Base-by-base conservation (phyloP, 2,113 vertebrate species). In the Cyprinodon brontotheroides region DNA sequence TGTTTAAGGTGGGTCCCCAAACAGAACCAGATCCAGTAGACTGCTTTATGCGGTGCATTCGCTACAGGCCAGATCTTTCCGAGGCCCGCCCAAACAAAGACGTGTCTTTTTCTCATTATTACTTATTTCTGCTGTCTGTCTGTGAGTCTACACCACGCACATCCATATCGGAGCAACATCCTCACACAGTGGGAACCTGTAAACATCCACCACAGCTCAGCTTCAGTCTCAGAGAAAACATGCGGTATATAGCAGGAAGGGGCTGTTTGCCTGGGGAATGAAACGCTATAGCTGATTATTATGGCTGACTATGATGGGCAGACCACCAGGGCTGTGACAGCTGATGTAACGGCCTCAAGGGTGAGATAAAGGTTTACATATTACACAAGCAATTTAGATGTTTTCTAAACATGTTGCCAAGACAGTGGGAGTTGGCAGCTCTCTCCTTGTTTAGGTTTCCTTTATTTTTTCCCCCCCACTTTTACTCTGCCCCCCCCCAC, bases 321-420 rank as follows among this genome's bases (percentile, higher is more conserved):
- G 97, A 99, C 98, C 97, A 98, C 97, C 98, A 95, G 91, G 88
- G 95, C 96, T 92, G 97, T 95, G 96, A 97, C 96, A 97, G 96
- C 92, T 95, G 94, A 96, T 95, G 94, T 92, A 93, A 91, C 93
- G 95, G 95, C 95, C 97, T 95, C 94, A 87, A 82, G 96, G 96
- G 94, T 95, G 94, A 97, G 96, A 96, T 95, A 97, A 96, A 96
- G 96, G 95, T 97, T 97, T 97, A 97, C 95, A 96, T 97, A 97
- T 97, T 97, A 97, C 95, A 98, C 95, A 97, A 97, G 95, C 95
- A 97, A 97, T 97, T 97, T 96, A 92, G 96, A 95, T 97, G 96
- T 96, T 97, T 98, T 98, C 95, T 96, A 97, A 98, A 97, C 96
- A 96, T 94, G 95, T 96, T 97, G 96, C 97, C 97, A 97, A 96